Conservation (phyloP, 2,888 invertebrate genomes). For the Sclerodermus sp. region DNA sequence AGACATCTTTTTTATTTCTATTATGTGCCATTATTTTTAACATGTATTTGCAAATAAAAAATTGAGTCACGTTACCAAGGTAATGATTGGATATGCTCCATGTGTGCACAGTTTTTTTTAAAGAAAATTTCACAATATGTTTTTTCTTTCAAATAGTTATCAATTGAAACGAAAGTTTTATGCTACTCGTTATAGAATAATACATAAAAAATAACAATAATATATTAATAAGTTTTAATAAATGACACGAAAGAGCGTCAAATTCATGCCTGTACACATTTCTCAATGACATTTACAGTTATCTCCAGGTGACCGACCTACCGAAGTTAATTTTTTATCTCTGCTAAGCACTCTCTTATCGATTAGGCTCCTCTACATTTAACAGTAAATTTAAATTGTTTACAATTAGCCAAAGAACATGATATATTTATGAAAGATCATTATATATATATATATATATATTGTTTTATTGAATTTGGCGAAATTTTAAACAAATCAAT, state of each 20-base stretch:
- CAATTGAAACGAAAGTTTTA: not conserved
- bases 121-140: too few relatives aligned
- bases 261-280: conserved; percentile 48
- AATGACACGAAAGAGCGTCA: conserved; percentile 29
- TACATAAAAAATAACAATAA: not conserved
- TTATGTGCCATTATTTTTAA: too few relatives aligned
- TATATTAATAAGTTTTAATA: not conserved
- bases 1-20: too few relatives aligned
- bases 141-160: not conserved
- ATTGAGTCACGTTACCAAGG: too few relatives aligned
- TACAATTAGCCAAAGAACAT: not conserved
- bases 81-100: too few relatives aligned
- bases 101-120: too few relatives aligned
- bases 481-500: conserved; percentile 17
- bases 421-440: not conserved
- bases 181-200: not conserved
- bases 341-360: not conserved
- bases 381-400: not conserved
- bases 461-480: not conserved
- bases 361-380: not conserved
- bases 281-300: conserved; percentile 56
- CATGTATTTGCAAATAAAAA: too few relatives aligned
- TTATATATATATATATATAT: conserved; percentile 1
- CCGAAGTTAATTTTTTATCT: conserved; percentile 19
- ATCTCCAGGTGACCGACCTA: conserved; percentile 48